Conservation (phyloP, 1,140 invertebrate genomes). For the Patella vulgata region DNA sequence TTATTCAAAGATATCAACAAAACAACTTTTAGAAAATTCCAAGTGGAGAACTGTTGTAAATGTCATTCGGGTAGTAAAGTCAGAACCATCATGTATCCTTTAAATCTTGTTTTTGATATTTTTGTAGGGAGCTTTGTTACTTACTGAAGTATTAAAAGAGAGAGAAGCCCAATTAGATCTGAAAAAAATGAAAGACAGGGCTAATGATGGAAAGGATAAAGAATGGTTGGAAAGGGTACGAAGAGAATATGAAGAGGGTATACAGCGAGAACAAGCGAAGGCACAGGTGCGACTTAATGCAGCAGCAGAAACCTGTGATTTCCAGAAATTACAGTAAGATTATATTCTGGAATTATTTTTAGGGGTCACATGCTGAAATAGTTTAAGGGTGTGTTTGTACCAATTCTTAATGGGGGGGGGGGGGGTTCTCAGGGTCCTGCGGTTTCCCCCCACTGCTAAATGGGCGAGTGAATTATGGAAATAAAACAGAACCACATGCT, state of each 20-base stretch:
- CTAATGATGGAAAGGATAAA: constrained; percentile 49
- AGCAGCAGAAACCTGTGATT: constrained; percentile 45
- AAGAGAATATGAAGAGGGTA: constrained; percentile 53
- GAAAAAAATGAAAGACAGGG: constrained; percentile 54
- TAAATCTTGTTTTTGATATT: too few species aligned
- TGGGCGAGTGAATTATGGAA: too few species aligned
- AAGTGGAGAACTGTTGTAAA: too few species aligned
- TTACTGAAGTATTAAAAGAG: constrained; percentile 67
- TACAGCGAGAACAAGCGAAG: constrained; percentile 54
- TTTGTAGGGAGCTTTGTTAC: constrained; percentile 63
- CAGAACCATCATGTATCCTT: too few species aligned
- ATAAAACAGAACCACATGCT: too few species aligned
- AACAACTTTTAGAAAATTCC: too few species aligned
- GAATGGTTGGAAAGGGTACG: constrained; percentile 43
- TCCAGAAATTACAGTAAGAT: constrained; percentile 62
- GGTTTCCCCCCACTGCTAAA: too few species aligned
- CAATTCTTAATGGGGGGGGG: too few species aligned
- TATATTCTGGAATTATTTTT: neutral
- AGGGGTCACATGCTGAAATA: neutral
- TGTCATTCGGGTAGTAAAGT: too few species aligned
- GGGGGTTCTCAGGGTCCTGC: too few species aligned
- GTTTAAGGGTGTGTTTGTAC: neutral
- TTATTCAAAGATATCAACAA: too few species aligned
- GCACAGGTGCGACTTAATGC: constrained; percentile 43
- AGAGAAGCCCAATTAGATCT: constrained; percentile 67